phyloP scores from a whole-genome alignment of 2,113 vertebrate species.

The Rattus rattus region DNA sequence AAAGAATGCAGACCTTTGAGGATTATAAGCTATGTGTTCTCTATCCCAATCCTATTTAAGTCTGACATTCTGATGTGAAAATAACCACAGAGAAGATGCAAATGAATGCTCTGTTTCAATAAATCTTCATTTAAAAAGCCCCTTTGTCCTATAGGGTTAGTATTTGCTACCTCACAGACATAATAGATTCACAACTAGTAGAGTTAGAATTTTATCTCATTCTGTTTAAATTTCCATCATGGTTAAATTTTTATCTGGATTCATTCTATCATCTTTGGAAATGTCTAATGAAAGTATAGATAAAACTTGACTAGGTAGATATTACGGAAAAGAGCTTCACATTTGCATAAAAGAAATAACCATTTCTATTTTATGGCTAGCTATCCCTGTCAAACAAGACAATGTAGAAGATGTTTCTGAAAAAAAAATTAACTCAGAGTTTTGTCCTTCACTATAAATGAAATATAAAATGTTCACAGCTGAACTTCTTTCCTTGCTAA shows the following conservation, averaged over 20 bases:
- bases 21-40: neutral
- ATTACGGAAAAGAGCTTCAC: neutral
- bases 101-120: neutral
- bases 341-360: slow-evolving; percentile 42
- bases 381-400: slow-evolving; percentile 47
- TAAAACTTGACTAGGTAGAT: slow-evolving; percentile 15
- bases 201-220: neutral
- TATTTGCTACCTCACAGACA: neutral
- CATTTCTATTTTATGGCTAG: neutral
- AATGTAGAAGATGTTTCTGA: neutral
- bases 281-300: neutral
- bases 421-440: slow-evolving; percentile 8
- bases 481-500: neutral
- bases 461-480: neutral
- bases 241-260: neutral
- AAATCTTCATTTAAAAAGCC: neutral
- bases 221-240: neutral
- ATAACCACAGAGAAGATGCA: neutral
- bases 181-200: neutral
- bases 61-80: neutral
- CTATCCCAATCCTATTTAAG: neutral
- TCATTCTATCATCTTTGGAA: slow-evolving; percentile 2
- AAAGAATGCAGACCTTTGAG: neutral
- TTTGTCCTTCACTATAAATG: neutral
- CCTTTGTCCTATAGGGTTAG: neutral